Conservation (phyloP, 1,140 invertebrate species). For the Temnothorax longispinosus region DNA sequence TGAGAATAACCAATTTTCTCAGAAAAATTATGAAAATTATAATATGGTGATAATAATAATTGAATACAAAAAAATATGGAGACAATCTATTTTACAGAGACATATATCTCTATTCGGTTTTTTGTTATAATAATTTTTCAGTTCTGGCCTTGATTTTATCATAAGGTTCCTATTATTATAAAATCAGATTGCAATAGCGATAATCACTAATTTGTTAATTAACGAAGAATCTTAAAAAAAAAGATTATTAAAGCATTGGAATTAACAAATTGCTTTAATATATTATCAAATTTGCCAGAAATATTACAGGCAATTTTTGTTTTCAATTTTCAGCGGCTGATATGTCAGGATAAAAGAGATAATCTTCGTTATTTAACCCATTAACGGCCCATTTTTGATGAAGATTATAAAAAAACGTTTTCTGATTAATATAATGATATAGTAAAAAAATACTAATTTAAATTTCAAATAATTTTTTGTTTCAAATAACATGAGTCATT, state of each 20-base stretch:
- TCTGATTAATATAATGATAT: conserved; percentile 18
- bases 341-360: conserved; percentile 7
- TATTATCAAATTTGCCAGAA: conserved; percentile 1
- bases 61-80: conserved; percentile 67
- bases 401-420: not conserved
- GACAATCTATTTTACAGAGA: conserved; percentile 78
- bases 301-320: conserved; percentile 13
- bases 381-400: conserved; percentile 3
- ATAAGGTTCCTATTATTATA: not conserved
- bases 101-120: conserved; percentile 77
- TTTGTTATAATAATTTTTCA: conserved; percentile 58
- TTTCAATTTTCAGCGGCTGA: conserved; percentile 30
- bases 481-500: not conserved
- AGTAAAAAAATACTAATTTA: not conserved
- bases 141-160: conserved; percentile 41
- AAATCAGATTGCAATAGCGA: conserved; percentile 24
- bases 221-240: not conserved
- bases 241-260: not conserved
- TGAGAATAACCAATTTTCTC: conserved; percentile 65
- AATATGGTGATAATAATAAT: conserved; percentile 67
- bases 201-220: conserved; percentile 42
- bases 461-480: conserved; percentile 5
- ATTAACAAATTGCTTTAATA: conserved; percentile 9
- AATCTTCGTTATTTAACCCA: conserved; percentile 40
- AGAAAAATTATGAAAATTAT: conserved; percentile 69